Evolutionary conservation across 2,888 invertebrate genomes (phyloP).

Genomic region (Drosophila kuntzei): DNA sequence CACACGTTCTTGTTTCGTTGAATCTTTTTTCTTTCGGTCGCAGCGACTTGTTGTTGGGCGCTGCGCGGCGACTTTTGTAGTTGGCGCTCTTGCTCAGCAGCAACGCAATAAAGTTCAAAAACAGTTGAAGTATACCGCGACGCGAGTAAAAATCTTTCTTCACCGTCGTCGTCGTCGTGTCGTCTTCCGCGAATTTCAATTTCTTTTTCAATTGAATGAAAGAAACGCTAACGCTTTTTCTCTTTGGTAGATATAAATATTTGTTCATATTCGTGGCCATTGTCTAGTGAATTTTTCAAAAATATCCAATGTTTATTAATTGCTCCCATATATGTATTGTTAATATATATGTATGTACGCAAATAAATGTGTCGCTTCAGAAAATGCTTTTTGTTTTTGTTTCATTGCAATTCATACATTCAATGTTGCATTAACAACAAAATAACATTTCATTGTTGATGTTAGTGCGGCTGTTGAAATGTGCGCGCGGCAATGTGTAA

Average conservation of each 20-base stretch:
- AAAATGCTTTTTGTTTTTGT: slow-evolving; percentile 33
- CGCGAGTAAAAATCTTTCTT: slow-evolving; percentile 82
- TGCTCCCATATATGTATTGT: slow-evolving; percentile 34
- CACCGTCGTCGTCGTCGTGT: slow-evolving; percentile 69
- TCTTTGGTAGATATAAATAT: slow-evolving; percentile 48
- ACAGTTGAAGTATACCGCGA: slow-evolving; percentile 82
- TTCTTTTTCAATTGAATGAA: slow-evolving; percentile 61
- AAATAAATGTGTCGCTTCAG: slow-evolving; percentile 51
- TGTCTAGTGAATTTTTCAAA: slow-evolving; percentile 26
- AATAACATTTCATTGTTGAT: slow-evolving; percentile 41
- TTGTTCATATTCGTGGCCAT: slow-evolving; percentile 39
- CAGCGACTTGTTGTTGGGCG: slow-evolving; percentile 58
- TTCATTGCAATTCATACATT: slow-evolving; percentile 31
- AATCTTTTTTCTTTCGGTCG: slow-evolving; percentile 34
- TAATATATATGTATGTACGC: slow-evolving; percentile 28
- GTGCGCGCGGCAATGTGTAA: slow-evolving; percentile 50
- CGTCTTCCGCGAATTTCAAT: slow-evolving; percentile 72
- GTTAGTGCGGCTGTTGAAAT: slow-evolving; percentile 38
- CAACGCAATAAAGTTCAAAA: slow-evolving; percentile 81
- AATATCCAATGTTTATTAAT: slow-evolving; percentile 44
- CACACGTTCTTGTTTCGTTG: slow-evolving; percentile 56
- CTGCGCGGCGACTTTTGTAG: slow-evolving; percentile 68
- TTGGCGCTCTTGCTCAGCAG: slow-evolving; percentile 79
- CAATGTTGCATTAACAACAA: slow-evolving; percentile 29
- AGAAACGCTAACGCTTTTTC: slow-evolving; percentile 54